Base-by-base conservation (phyloP, 1,140 invertebrate species). In the Procambarus virginalis region DNA sequence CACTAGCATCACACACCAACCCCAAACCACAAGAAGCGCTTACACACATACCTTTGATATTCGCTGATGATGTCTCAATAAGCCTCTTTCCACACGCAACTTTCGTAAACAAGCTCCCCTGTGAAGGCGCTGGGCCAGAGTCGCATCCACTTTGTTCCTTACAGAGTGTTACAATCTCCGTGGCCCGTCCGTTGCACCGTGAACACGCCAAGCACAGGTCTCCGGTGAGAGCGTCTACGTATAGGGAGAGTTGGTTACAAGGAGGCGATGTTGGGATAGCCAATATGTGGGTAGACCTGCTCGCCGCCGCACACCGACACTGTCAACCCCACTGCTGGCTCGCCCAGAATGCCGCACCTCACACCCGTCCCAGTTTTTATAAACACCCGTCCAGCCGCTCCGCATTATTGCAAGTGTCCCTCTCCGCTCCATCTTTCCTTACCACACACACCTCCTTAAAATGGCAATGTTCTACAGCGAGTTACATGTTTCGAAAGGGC, bases 351-450 rank as follows among this genome's bases (percentile, higher is more conserved):
- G 78, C 78, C 55, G 78, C 78, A 58, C 78, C 78, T 55, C 51
- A 58, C 49, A 80, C 78, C 78, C 49, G 49, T 80, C 78, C 78
- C 78, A 80, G 49, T 80, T 80, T 80, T 80, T 80, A 80, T 80
- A 58, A 80, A 80, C 49, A 34, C 20, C 22, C 78, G 14, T 51
- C n/a, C 78, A 58, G 55, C 49, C 78, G 58, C 55, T 2, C 78
- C 78, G 78, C 46, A 80, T 80, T 80, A 80, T n/a, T 58, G 78
- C 78, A 80, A 80, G 12, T n/a, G 14, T 78, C 78, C 17, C 8
- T 45, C 78, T 46, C 0, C 0, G 0, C 49, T n/a, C 58, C n/a
- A 14, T 46, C 78, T 20, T 58, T 10, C 6, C 12, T 46, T 34
- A 4, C 22, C n/a, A 34, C 68, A 10, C 6, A 20, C 12, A 64